These are phyloP conservation scores for Patella depressa DNA, from an alignment of 2,888 invertebrate genomes.

Conservation along the genomic window DNA sequence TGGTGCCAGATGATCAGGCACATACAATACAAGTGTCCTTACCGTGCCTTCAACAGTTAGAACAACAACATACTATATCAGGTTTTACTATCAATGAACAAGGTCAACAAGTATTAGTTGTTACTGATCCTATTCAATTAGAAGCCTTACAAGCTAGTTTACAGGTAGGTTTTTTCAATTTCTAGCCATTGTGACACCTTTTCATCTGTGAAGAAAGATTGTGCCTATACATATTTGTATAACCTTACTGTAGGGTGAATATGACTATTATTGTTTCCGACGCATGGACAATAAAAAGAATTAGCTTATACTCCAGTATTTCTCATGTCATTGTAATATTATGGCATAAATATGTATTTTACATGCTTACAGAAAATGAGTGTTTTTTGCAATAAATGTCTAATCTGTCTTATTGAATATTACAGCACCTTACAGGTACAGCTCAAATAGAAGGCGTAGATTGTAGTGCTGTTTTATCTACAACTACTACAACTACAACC, in stretches of 20 bases:
- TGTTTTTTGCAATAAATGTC: background rate
- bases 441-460: too few species aligned
- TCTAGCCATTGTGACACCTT: background rate
- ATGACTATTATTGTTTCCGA: too few species aligned
- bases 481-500: too few species aligned
- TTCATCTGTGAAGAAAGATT: background rate
- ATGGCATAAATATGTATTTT: background rate
- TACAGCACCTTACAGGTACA: too few species aligned
- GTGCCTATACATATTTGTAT: background rate
- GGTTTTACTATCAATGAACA: slow-evolving; percentile 56
- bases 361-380: background rate
- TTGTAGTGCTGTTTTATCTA: too few species aligned
- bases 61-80: slow-evolving; percentile 52
- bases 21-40: slow-evolving; percentile 24
- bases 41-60: slow-evolving; percentile 41
- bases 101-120: slow-evolving; percentile 64
- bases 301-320: background rate
- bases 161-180: background rate
- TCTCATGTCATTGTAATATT: background rate
- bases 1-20: background rate
- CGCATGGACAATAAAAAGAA: background rate
- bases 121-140: slow-evolving; percentile 65
- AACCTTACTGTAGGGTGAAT: too few species aligned
- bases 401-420: background rate
- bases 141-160: slow-evolving; percentile 60